These are phyloP conservation scores for Gisinianus flammeolus DNA, from an alignment of 2,888 invertebrate species.

Conservation along the genomic window DNA sequence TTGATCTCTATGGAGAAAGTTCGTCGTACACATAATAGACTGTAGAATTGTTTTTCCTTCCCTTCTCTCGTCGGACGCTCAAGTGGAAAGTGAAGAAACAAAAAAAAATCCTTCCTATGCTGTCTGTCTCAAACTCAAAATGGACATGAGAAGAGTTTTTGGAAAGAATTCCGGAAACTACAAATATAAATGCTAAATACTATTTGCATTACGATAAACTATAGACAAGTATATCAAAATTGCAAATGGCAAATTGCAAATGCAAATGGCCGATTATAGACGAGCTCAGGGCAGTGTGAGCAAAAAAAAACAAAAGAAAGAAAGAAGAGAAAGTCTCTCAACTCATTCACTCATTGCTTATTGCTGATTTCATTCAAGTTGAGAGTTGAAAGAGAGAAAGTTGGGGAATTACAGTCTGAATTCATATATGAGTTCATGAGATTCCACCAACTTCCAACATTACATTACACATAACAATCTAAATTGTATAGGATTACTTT, in stretches of 20 bases:
- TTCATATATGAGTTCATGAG: not conserved
- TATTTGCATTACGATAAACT: not conserved
- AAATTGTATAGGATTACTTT: not conserved
- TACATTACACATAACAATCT: not conserved
- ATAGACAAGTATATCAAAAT: not conserved
- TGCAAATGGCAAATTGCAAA: not conserved
- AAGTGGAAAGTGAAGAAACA: not conserved
- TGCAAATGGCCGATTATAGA: too few species aligned
- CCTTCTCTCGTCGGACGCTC: not conserved
- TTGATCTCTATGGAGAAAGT: slow-evolving; percentile 8
- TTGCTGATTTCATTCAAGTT: not conserved
- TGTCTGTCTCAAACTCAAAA: not conserved
- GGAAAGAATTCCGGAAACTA: not conserved
- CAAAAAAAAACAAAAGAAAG: not conserved
- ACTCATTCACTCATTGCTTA: not conserved
- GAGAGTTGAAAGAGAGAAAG: not conserved
- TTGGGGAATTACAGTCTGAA: not conserved
- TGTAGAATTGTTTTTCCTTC: not conserved
- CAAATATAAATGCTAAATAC: not conserved
- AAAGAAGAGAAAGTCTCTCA: not conserved
- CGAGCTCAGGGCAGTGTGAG: not conserved
- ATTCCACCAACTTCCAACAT: not conserved
- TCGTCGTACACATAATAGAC: not conserved
- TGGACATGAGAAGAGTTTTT: not conserved
- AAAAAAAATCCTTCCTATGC: not conserved